Percentiles rank a stretch among this genome's conserved stretches.
These are phyloP conservation scores for Sanderia malayensis DNA, from an alignment of 30 jellyfish, hydroid and myxozoan species.

Conservation along the genomic window DNA sequence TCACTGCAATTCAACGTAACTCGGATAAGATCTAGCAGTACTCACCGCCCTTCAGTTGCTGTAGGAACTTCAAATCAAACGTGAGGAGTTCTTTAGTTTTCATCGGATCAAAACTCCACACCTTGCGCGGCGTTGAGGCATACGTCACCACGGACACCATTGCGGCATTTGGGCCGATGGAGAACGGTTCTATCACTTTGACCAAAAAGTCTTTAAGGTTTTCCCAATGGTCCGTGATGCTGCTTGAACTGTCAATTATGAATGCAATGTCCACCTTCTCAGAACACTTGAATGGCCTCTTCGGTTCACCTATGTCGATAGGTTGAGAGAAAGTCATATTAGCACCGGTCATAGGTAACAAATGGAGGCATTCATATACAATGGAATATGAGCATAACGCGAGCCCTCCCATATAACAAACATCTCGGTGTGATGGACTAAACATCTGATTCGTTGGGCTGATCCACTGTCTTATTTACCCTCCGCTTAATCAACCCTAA, in stretches of 20 bases:
- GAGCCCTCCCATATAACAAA: too few species aligned
- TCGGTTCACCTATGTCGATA: too few species aligned
- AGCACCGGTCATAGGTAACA: too few species aligned
- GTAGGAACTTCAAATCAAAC: conserved; percentile 8
- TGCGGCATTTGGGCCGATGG: conserved; percentile 61
- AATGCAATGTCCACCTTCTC: conserved; percentile 66
- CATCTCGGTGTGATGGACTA: too few species aligned
- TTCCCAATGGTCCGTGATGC: conserved; percentile 70
- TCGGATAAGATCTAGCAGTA: too few species aligned
- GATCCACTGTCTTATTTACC: too few species aligned
- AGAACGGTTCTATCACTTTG: conserved; percentile 59
- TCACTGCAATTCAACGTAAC: too few species aligned
- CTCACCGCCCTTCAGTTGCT: conserved; percentile 58
- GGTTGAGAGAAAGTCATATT: too few species aligned
- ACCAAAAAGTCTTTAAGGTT: conserved; percentile 46
- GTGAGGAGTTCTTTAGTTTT: conserved; percentile 42
- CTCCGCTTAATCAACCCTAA: too few species aligned
- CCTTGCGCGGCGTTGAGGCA: conserved; percentile 63
- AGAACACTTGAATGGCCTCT: conserved; percentile 67
- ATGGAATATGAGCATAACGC: too few species aligned
- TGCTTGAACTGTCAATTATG: conserved; percentile 80
- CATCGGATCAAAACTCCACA: conserved; percentile 42
- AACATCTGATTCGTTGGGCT: too few species aligned
- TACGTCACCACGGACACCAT: conserved; percentile 64
- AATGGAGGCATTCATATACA: too few species aligned